Percentiles rank a stretch among this genome's conserved stretches.
Evolutionary conservation across 1,140 invertebrate species (phyloP).

Genomic region (Macrotrachela quadricornifera): DNA sequence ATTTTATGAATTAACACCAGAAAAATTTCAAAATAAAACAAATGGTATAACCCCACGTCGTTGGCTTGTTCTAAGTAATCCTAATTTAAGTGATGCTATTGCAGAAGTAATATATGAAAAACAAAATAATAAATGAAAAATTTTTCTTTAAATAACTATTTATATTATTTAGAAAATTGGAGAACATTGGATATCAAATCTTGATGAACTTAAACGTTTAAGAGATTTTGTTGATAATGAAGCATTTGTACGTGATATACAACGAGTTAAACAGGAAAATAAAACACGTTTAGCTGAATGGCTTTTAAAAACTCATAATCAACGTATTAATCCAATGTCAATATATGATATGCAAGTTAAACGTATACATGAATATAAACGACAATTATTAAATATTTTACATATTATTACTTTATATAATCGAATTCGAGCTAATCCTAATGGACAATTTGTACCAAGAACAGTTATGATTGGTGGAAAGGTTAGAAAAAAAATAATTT

Average conservation of each 20-base stretch:
- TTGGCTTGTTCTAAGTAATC: constrained; percentile 87
- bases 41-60: constrained; percentile 92
- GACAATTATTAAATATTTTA: constrained; percentile 80
- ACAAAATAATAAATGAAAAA: constrained; percentile 57
- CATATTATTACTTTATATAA: constrained; percentile 95
- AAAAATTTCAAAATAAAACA: constrained; percentile 98
- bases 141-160: constrained; percentile 35
- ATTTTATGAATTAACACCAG: constrained; percentile 78
- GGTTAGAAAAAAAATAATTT: constrained; percentile 25
- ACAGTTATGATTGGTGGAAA: constrained; percentile 97
- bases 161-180: constrained; percentile 80
- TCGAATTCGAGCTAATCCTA: constrained; percentile 77
- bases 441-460: constrained; percentile 51
- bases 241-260: constrained; percentile 60
- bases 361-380: constrained; percentile 95
- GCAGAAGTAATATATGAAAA: constrained; percentile 81
- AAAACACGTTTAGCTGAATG: constrained; percentile 68
- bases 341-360: constrained; percentile 83
- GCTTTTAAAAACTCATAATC: constrained; percentile 63
- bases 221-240: constrained; percentile 65
- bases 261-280: constrained; percentile 87
- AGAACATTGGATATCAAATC: constrained; percentile 74
- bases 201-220: constrained; percentile 60
- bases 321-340: constrained; percentile 71
- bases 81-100: constrained; percentile 75